Evolutionary conservation across 2,113 vertebrate genomes (phyloP).

Genomic region (Chaetorhynchus papuensis): DNA sequence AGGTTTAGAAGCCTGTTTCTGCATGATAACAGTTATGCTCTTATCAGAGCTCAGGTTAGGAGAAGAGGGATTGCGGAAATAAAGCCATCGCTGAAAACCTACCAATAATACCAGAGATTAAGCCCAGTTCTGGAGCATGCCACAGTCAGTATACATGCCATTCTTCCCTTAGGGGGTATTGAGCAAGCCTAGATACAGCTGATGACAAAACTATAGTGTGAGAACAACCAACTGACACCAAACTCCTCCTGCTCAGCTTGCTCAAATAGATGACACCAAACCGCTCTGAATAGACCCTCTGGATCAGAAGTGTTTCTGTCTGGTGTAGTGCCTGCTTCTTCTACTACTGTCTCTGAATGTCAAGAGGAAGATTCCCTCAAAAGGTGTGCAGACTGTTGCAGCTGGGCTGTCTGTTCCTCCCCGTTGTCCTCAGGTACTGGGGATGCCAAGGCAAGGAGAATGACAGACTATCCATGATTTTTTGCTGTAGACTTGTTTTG

Average conservation of each 20-base stretch:
- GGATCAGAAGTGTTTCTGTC: not conserved
- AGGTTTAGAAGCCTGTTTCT: not conserved
- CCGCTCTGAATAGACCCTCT: not conserved
- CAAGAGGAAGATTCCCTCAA: not conserved
- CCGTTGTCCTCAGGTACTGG: fast-evolving
- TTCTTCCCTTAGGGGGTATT: not conserved
- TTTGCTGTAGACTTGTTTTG: not conserved
- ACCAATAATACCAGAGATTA: not conserved
- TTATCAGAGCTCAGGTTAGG: not conserved
- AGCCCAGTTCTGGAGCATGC: not conserved
- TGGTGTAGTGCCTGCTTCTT: not conserved
- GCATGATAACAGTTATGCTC: not conserved
- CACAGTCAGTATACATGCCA: too few species aligned
- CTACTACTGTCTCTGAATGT: not conserved
- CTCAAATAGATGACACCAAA: not conserved
- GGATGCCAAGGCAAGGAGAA: not conserved
- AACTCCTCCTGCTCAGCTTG: not conserved
- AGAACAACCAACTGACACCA: not conserved
- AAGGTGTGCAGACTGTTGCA: not conserved
- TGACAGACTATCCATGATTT: not conserved
- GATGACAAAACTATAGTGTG: not conserved
- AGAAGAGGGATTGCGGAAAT: not conserved
- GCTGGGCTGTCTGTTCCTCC: not conserved
- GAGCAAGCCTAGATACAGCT: not conserved
- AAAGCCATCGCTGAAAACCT: not conserved